Evolutionary conservation across 2,888 invertebrate genomes (phyloP), one percentile per base, ranked within the genome.

Genomic region (Phaedon cochleariae): DNA sequence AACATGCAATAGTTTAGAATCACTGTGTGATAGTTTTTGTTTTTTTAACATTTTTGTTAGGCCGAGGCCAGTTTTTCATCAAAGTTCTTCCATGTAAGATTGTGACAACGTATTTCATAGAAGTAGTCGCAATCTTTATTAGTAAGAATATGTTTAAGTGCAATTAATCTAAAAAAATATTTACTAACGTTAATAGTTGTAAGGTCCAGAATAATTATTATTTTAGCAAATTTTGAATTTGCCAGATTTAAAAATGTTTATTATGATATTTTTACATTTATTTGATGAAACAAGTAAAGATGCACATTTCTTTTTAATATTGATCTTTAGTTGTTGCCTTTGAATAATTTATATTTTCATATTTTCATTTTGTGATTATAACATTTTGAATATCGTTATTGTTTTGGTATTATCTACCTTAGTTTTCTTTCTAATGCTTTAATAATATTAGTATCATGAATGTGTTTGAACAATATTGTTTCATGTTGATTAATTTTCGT

Each of bases 141-240:
- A 70, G 69, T 75, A 75, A 72, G 74, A 74, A 71, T 71, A 73
- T 73, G 61, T 74, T 74, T 82, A 82, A 82, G 83, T 83, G 83
- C 83, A 83, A 83, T 83, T 83, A 83, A 82, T 80, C 77, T 81
- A 81, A 77, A 81, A 77, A 78, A 79, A 78, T 81, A 81, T 81
- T 78, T 81, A 81, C 82, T 81, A 77, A 79, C 75, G 79, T 78
- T 81, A 73, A 68, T 77, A 75, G 75, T 64, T 60, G 61, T 76
- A 75, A 69, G 71, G 57, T 67, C 37, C 71, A 75, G 71, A 75
- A 73, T 70, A 60, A 65, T 74, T 75, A 70, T 75, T 71, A 71
- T 68, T 75, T 71, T 73, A 70, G 77, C 77, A 77, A 78, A 77
- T 76, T 75, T 65, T 71, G 69, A 79, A 77, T 78, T 79, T 76